Conservation (phyloP, 2,888 invertebrate genomes). For the Gastrophysa polygoni region DNA sequence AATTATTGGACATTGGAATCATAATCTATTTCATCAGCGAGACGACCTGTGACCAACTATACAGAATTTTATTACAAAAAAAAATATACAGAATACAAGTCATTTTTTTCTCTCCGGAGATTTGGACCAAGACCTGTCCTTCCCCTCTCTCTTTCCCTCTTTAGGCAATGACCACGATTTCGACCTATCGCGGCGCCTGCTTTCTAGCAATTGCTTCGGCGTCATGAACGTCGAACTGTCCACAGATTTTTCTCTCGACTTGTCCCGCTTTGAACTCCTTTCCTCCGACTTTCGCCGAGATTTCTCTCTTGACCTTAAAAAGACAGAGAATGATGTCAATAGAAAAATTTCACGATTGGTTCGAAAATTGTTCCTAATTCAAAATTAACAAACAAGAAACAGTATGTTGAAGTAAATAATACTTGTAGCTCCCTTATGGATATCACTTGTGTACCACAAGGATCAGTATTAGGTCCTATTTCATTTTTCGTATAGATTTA, state of each 20-base stretch:
- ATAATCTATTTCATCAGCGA: too few relatives aligned
- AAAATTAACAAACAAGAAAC: too few relatives aligned
- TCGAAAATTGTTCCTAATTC: too few relatives aligned
- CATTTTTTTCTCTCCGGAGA: conserved; percentile 52
- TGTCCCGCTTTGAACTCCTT: conserved; percentile 23
- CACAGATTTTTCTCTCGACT: conserved; percentile 43
- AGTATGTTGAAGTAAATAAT: too few relatives aligned
- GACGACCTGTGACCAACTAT: too few relatives aligned
- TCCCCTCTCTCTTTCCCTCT: conserved; percentile 51
- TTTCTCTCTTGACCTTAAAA: conserved; percentile 18
- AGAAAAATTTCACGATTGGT: too few relatives aligned
- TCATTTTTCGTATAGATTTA: too few relatives aligned
- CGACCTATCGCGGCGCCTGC: conserved; percentile 56
- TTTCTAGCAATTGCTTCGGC: conserved; percentile 49
- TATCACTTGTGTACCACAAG: too few relatives aligned
- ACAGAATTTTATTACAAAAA: conserved; percentile 9
- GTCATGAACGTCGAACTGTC: conserved; percentile 54
- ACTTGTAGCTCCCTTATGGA: too few relatives aligned
- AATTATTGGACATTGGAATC: too few relatives aligned
- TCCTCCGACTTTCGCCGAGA: conserved; percentile 20
- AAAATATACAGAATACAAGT: background rate
- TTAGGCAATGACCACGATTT: conserved; percentile 67
- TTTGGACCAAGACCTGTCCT: conserved; percentile 61
- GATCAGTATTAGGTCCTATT: too few relatives aligned
- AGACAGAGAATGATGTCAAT: too few relatives aligned